phyloP scores from a whole-genome alignment of 2,888 invertebrate genomes.

The Harmothoe impar region DNA sequence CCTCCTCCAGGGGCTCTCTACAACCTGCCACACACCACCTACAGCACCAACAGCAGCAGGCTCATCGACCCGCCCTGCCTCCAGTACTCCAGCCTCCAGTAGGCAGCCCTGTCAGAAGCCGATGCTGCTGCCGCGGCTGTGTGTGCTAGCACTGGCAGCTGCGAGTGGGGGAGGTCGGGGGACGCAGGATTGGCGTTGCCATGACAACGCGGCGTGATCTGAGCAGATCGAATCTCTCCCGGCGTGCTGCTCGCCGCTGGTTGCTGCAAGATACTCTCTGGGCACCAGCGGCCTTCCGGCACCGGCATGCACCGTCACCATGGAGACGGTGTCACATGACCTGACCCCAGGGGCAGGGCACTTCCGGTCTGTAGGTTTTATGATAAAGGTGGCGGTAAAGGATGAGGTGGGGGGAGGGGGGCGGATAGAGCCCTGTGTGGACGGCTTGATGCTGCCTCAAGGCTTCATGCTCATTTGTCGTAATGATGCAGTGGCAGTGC shows the following conservation, averaged over 20 bases:
- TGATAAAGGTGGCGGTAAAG: slow-evolving; percentile 4
- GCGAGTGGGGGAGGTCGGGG: background rate
- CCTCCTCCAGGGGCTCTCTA: background rate
- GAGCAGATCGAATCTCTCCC: background rate
- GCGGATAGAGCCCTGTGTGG: background rate
- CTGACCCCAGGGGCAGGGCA: background rate
- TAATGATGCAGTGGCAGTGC: too few species aligned
- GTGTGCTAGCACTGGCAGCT: background rate
- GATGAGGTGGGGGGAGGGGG: background rate
- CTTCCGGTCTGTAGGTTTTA: background rate
- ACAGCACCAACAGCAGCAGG: background rate
- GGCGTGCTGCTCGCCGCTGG: background rate
- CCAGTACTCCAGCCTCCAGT: background rate
- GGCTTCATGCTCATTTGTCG: too few species aligned
- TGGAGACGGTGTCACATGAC: slow-evolving; percentile 7
- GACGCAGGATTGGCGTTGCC: slow-evolving; percentile 5
- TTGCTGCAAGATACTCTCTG: background rate
- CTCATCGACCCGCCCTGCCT: background rate
- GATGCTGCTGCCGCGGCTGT: background rate
- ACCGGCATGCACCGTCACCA: background rate
- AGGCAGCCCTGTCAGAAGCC: background rate
- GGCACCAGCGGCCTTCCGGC: background rate
- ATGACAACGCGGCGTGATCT: background rate
- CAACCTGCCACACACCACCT: background rate
- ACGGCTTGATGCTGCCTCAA: background rate